These are phyloP conservation scores for Leucophenga montana DNA, from an alignment of 2,888 invertebrate genomes.

Conservation along the genomic window DNA sequence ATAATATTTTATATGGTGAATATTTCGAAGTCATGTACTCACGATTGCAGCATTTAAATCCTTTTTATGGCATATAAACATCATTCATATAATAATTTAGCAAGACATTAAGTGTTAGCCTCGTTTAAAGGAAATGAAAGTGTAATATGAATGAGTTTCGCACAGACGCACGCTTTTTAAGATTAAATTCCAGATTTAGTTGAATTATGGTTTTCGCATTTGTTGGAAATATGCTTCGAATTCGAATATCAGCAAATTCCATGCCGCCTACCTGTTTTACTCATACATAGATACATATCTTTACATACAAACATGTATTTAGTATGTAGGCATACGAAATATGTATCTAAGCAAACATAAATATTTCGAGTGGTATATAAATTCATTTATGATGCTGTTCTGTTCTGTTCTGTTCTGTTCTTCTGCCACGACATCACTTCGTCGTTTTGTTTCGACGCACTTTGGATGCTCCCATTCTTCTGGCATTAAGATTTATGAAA, in stretches of 20 bases:
- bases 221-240: constrained; percentile 58
- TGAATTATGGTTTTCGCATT: constrained; percentile 57
- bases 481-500: constrained; percentile 12
- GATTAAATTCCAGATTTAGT: constrained; percentile 64
- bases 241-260: constrained; percentile 42
- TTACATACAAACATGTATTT: constrained; percentile 1
- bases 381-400: constrained; percentile 7
- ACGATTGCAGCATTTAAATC: too few relatives aligned
- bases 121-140: too few relatives aligned
- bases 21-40: too few relatives aligned
- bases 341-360: neutral
- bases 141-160: too few relatives aligned
- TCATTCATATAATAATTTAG: too few relatives aligned
- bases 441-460: neutral
- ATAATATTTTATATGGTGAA: too few relatives aligned
- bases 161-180: constrained; percentile 45
- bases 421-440: neutral
- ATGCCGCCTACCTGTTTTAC: neutral
- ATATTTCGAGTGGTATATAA: neutral
- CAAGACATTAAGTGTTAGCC: too few relatives aligned
- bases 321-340: constrained; percentile 21
- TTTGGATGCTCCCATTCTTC: neutral
- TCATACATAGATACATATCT: neutral
- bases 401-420: too few relatives aligned
- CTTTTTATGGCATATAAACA: too few relatives aligned